phyloP scores from a whole-genome alignment of 2,113 vertebrate species.

The Antechinus flavipes region DNA sequence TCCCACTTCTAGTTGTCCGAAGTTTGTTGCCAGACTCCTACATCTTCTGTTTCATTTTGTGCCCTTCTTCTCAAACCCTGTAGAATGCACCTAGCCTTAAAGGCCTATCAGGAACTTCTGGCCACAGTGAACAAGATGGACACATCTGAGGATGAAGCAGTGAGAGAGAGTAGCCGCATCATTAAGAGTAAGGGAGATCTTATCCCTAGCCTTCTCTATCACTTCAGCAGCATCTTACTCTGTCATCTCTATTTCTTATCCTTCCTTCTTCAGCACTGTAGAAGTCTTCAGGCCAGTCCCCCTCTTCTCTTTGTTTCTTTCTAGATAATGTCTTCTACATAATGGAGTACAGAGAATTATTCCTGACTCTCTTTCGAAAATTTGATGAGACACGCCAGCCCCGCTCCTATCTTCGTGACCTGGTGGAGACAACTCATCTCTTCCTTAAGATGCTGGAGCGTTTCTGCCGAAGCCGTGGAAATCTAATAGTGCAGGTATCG shows the following conservation, averaged over 20 bases:
- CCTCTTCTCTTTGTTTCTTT: background rate
- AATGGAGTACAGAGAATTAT: slow-evolving; percentile 98
- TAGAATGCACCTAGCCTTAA: slow-evolving; percentile 97
- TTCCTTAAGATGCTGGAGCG: slow-evolving; percentile 96
- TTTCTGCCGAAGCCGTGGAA: slow-evolving; percentile 91
- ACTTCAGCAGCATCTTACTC: background rate
- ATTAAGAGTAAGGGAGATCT: slow-evolving; percentile 91
- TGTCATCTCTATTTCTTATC: background rate
- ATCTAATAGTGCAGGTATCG: slow-evolving; percentile 93
- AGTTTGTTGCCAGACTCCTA: background rate
- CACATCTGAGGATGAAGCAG: slow-evolving; percentile 86
- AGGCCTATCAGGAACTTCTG: slow-evolving; percentile 96
- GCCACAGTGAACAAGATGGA: slow-evolving; percentile 96
- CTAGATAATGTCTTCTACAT: slow-evolving; percentile 98
- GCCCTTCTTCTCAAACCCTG: background rate
- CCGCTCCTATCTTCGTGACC: slow-evolving; percentile 91
- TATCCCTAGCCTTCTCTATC: background rate
- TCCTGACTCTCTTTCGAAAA: slow-evolving; percentile 94
- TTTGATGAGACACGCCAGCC: slow-evolving; percentile 94
- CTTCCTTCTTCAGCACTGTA: background rate
- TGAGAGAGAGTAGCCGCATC: slow-evolving; percentile 92
- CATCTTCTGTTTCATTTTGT: background rate
- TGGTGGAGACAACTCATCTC: slow-evolving; percentile 96
- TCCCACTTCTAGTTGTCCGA: background rate
- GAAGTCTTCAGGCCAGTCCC: background rate